These are phyloP conservation scores for Oreochromis mossambicus DNA, from an alignment of 2,797 vertebrate genomes.

Conservation along the genomic window DNA sequence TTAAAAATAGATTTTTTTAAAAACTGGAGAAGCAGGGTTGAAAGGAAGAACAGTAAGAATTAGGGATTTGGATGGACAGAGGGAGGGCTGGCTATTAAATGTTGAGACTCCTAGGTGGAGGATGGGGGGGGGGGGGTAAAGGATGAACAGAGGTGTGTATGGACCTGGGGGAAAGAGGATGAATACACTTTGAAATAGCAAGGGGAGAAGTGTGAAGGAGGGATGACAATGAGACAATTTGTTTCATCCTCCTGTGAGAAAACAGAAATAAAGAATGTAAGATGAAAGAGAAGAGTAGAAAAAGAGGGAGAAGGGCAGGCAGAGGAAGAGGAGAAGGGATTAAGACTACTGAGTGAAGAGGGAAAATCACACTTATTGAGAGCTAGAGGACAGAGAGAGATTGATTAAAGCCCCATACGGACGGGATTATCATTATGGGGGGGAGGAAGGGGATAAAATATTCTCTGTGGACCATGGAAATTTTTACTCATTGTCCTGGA, in stretches of 20 bases:
- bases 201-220: slow-evolving; percentile 45
- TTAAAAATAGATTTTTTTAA: slow-evolving; percentile 22
- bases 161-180: slow-evolving; percentile 42
- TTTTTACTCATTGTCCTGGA: background rate
- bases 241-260: slow-evolving; percentile 48
- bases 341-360: slow-evolving; percentile 12
- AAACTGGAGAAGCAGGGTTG: slow-evolving; percentile 1
- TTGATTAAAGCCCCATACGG: slow-evolving; percentile 18
- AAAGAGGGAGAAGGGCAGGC: background rate
- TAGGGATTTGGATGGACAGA: slow-evolving; percentile 28
- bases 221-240: slow-evolving; percentile 43
- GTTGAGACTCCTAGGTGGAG: background rate
- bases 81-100: slow-evolving; percentile 16
- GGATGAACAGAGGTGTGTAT: background rate
- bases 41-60: slow-evolving; percentile 35
- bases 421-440: background rate
- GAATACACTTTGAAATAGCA: slow-evolving; percentile 17
- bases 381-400: background rate
- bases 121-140: background rate
- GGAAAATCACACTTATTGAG: slow-evolving; percentile 9
- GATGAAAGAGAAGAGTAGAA: slow-evolving; percentile 24
- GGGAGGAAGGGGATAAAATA: background rate
- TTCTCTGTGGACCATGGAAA: background rate
- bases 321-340: slow-evolving; percentile 22
- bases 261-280: slow-evolving; percentile 16